Conservation (phyloP, 2,797 vertebrate genomes). For the Linurgus olivaceus region DNA sequence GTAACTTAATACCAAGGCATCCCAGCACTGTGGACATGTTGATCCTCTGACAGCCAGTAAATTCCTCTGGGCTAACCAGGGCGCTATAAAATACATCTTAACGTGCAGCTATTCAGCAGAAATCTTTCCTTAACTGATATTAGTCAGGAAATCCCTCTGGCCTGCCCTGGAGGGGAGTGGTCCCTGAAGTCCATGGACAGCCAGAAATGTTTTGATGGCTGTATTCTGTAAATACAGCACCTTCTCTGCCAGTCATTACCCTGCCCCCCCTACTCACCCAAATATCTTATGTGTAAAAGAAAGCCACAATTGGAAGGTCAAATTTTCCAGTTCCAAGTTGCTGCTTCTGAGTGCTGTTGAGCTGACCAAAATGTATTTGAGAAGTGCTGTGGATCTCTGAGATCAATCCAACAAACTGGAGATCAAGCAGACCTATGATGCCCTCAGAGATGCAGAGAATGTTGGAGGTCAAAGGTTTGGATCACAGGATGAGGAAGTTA, state of each 20-base stretch:
- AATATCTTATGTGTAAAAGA: neutral
- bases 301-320: neutral
- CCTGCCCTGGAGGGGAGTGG: neutral
- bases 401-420: neutral
- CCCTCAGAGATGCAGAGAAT: neutral
- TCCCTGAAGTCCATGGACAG: neutral
- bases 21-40: neutral
- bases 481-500: conserved; percentile 17
- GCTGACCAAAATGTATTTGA: neutral
- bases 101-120: neutral
- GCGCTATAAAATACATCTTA: neutral
- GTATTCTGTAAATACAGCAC: neutral
- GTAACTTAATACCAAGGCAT: neutral
- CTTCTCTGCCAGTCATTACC: neutral
- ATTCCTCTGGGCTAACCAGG: neutral
- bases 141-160: neutral
- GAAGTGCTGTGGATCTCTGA: neutral
- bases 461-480: neutral
- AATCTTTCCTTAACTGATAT: neutral
- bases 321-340: neutral
- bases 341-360: neutral
- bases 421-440: neutral
- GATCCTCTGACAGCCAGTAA: neutral
- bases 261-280: neutral
- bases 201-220: neutral